Conservation (phyloP, 2,888 invertebrate genomes). For the Drosophila mimetica region DNA sequence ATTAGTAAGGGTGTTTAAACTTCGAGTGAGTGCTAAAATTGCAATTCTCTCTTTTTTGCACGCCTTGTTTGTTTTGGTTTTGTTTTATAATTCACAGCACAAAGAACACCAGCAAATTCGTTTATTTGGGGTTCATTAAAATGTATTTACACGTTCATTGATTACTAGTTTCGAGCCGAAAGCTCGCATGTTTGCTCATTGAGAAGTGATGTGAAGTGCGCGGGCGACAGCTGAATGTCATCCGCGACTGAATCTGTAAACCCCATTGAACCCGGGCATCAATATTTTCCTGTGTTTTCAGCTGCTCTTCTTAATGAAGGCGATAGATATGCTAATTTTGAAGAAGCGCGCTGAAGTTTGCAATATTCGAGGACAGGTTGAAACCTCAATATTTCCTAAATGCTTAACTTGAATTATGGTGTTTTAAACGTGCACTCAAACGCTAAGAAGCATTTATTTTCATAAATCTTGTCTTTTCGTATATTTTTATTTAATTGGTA, state of each 20-base stretch:
- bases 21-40: not conserved
- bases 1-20: slow-evolving; percentile 12
- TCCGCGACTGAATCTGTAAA: slow-evolving; percentile 34
- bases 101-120: slow-evolving; percentile 27
- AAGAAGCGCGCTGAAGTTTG: slow-evolving; percentile 17
- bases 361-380: slow-evolving; percentile 23
- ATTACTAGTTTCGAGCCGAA: slow-evolving; percentile 38
- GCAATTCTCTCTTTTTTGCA: slow-evolving; percentile 10
- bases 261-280: slow-evolving; percentile 57
- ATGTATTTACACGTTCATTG: slow-evolving; percentile 75
- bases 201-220: slow-evolving; percentile 24
- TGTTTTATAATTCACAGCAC: slow-evolving; percentile 41
- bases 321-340: slow-evolving; percentile 27
- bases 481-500: not conserved
- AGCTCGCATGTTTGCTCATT: slow-evolving; percentile 36
- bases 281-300: slow-evolving; percentile 9
- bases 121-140: slow-evolving; percentile 61
- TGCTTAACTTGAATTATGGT: slow-evolving; percentile 16
- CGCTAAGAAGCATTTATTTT: slow-evolving; percentile 8
- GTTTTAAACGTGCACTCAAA: slow-evolving; percentile 4
- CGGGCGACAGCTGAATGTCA: slow-evolving; percentile 67
- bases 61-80: slow-evolving; percentile 33
- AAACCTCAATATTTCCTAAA: slow-evolving; percentile 1
- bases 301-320: slow-evolving; percentile 6
- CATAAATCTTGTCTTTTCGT: not conserved